Evolutionary conservation across 2,888 invertebrate species (phyloP), one percentile per base, ranked within the genome.

Genomic region (Pomacea canaliculata): DNA sequence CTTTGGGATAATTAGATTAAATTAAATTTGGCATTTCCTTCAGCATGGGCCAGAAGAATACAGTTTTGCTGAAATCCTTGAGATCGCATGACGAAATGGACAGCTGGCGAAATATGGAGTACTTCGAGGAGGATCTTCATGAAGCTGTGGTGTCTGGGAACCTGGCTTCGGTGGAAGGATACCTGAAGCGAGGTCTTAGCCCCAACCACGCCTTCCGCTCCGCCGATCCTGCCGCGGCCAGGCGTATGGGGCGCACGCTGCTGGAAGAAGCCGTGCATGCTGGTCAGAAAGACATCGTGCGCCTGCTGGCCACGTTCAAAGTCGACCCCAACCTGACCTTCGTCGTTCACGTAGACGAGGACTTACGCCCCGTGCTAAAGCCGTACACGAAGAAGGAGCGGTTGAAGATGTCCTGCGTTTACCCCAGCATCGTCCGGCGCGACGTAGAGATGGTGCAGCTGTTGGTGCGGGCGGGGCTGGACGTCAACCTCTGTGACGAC

Each of bases 401-500:
- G 19, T 78, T 87, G 67, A 86, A 86, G 71, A 63, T 85, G 70
- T 83, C 85, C 0, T 80, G 80, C 67, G 83, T 86, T 72, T 87
- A 83, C 71, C 79, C 82, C 48, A 85, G 84, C 73, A 83, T 87
- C 49, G 85, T 86, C 7, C 82, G 83, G 70, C 77, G 78, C 12
- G 81, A 86, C 70, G 66, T 83, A 23, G 82, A 82, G 13, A 82
- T 86, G 79, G 84, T 85, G n/a, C 81, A 81, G 73, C 75, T 81
- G 60, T 77, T 87, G 23, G 84, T 87, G 4, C 62, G 68, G 74
- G 86, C 83, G 13, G 86, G 86, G 16, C 84, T 84, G 77, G 85
- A 87, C 77, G 86, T 87, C 12, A 87, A 86, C 74, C 72, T 84
- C 16, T 76, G 82, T 74, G 87, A 87, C 70, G 85, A 86, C 68